Base-by-base conservation (phyloP, 2,113 vertebrate genomes). In the Chionodraco myersi region DNA sequence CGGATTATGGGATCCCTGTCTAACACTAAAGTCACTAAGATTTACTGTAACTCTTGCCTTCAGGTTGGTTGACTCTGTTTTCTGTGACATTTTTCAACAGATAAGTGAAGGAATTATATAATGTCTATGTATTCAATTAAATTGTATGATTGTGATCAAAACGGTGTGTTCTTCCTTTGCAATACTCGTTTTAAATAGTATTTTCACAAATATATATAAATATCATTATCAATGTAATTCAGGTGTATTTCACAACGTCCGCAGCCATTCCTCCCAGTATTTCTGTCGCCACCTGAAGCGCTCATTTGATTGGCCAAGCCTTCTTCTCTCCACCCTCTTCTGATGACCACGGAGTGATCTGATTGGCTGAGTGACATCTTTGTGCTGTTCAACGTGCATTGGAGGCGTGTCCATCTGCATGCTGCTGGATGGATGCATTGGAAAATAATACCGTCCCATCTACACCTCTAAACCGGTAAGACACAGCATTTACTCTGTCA, bases 261-360 rank as follows among this genome's bases (percentile, higher is more conserved):
- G 2, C 49, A 2, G 59, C 14, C 34, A 2, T 26, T 26, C n/a
- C 15, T 3, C 21, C 6, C 1, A 41, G 9, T 1, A 10, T 9
- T 53, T 0, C 87, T 91, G 82, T 86, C 79, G 73, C 85, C 68
- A 86, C 63, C 58, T 21, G 57, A 47, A 2, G 1, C 5, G 34
- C 67, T 12, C 8, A 10, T 69, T 12, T 86, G 84, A 93, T 94
- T 94, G 88, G 94, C 62, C 65, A 0, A 56, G 8, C 26, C 5
- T 0, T 61, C 51, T 72, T 65, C 18, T 58, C 71, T 18, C 90
- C 86, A 89, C 91, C 78, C 89, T 95, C 94, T 93, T 93, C 85
- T 91, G 92, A 95, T 92, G 71, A 70, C 74, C 5, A 4, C 0
- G 6, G 30, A 47, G 30, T 0, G 7, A 51, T 79, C 13, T 84